Conservation (phyloP, 2,797 vertebrate species). For the Melanotaenia parkinsoni region DNA sequence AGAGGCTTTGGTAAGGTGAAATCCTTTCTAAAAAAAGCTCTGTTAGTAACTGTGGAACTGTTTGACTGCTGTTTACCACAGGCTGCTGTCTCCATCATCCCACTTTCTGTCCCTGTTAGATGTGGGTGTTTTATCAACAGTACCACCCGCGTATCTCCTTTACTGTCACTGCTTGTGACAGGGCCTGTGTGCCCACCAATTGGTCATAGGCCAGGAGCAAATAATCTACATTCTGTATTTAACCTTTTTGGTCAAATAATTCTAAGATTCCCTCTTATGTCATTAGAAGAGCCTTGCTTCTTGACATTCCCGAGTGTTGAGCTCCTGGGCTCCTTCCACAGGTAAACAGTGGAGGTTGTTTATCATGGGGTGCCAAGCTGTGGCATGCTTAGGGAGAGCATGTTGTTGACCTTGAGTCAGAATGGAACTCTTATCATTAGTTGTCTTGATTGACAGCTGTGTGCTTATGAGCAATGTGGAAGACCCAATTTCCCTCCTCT, state of each 20-base stretch:
- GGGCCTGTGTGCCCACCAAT: slow-evolving; percentile 51
- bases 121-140: slow-evolving; percentile 69
- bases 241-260: slow-evolving; percentile 54
- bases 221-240: slow-evolving; percentile 49
- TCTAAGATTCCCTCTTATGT: slow-evolving; percentile 29
- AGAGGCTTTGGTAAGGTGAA: slow-evolving; percentile 76
- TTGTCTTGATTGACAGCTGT: slow-evolving; percentile 72
- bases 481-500: slow-evolving; percentile 57
- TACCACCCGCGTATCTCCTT: slow-evolving; percentile 53
- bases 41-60: slow-evolving; percentile 57
- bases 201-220: slow-evolving; percentile 48
- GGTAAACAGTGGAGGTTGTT: slow-evolving; percentile 70
- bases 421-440: slow-evolving; percentile 71
- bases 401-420: slow-evolving; percentile 75
- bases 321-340: slow-evolving; percentile 55
- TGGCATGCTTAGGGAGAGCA: slow-evolving; percentile 62
- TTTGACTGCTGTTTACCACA: slow-evolving; percentile 54
- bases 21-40: slow-evolving; percentile 66
- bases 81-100: slow-evolving; percentile 66
- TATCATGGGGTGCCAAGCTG: slow-evolving; percentile 59
- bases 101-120: slow-evolving; percentile 56
- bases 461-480: slow-evolving; percentile 61
- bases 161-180: slow-evolving; percentile 39
- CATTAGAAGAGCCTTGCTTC: slow-evolving; percentile 35
- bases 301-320: slow-evolving; percentile 41